These are phyloP conservation scores for Melanogrammus aeglefinus DNA, from an alignment of 2,797 vertebrate species.

Conservation along the genomic window DNA sequence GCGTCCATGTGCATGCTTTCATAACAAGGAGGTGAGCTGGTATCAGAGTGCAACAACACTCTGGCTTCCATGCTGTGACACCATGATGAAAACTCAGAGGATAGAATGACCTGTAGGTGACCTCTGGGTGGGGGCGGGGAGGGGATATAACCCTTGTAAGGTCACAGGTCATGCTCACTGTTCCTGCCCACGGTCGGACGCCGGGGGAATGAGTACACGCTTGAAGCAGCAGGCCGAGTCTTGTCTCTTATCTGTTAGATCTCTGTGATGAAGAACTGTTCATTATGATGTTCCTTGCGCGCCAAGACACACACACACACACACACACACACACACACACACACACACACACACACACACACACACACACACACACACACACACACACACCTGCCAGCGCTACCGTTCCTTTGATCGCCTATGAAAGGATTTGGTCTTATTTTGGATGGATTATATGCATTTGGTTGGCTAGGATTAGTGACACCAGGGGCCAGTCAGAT, in stretches of 20 bases:
- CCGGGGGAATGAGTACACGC: background rate
- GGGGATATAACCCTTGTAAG: background rate
- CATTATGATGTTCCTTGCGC: background rate
- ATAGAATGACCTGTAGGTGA: background rate
- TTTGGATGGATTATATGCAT: conserved; percentile 50
- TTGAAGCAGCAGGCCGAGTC: background rate
- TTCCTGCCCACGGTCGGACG: background rate
- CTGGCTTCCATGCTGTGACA: background rate
- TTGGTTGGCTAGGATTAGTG: conserved; percentile 51
- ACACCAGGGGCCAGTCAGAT: conserved; percentile 54
- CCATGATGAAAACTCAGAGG: background rate
- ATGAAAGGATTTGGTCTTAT: conserved; percentile 42
- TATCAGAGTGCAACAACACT: background rate
- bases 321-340: conserved; percentile 12
- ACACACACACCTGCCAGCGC: conserved; percentile 33
- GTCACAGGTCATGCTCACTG: background rate
- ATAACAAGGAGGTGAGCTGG: background rate
- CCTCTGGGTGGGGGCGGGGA: background rate
- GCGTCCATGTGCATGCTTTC: background rate
- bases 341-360: conserved; percentile 15
- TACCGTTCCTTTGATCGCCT: conserved; percentile 55
- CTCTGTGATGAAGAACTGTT: conserved; percentile 4
- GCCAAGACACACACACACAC: conserved; percentile 16
- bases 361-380: conserved; percentile 1
- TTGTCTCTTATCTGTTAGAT: background rate